Conservation (phyloP, 1,140 invertebrate genomes). For the Wasmannia auropunctata region DNA sequence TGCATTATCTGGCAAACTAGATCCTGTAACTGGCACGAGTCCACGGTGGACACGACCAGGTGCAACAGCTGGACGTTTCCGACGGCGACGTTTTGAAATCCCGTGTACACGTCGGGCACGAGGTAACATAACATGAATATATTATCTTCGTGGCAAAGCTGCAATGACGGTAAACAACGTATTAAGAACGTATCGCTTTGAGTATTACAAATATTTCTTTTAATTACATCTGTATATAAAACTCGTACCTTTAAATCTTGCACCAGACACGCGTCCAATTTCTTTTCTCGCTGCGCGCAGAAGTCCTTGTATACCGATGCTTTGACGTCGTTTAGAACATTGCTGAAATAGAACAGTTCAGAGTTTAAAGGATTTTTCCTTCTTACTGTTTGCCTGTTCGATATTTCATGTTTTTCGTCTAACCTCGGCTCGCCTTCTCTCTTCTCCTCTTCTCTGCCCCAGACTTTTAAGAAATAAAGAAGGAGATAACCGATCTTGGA, state of each 20-base stretch:
- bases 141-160: conserved; percentile 94
- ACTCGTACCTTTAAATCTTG: conserved; percentile 90
- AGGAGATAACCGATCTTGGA: conserved; percentile 93
- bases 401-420: background rate
- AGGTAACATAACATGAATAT: conserved; percentile 95
- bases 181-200: background rate
- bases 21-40: conserved; percentile 95
- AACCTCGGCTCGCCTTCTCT: conserved; percentile 86
- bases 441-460: conserved; percentile 87
- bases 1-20: conserved; percentile 96
- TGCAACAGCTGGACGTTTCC: conserved; percentile 95
- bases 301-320: conserved; percentile 94
- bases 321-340: conserved; percentile 90
- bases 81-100: conserved; percentile 94
- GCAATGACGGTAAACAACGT: conserved; percentile 66
- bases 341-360: conserved; percentile 70
- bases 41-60: conserved; percentile 94
- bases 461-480: conserved; percentile 94
- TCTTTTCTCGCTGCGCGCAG: conserved; percentile 92
- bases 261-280: conserved; percentile 91
- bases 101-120: conserved; percentile 95
- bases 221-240: background rate
- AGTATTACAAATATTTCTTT: background rate
- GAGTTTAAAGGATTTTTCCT: background rate
- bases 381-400: background rate